Conservation (phyloP, 2,113 vertebrate genomes). For the Enhydra lutris region DNA sequence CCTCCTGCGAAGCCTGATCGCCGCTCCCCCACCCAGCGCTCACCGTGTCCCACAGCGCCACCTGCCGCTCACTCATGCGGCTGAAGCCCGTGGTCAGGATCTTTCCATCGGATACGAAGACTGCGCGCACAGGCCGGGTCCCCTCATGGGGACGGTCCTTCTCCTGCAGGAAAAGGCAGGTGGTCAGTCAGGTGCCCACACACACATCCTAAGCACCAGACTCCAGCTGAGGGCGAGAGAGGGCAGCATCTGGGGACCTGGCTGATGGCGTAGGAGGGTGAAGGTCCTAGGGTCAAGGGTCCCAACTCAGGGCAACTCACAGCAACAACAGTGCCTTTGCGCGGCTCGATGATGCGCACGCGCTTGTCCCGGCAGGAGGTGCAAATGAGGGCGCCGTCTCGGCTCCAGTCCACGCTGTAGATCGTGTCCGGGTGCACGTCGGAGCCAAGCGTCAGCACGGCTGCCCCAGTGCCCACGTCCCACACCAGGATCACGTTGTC, state of each 20-base stretch:
- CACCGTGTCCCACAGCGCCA: slow-evolving; percentile 94
- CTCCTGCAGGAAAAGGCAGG: slow-evolving; percentile 81
- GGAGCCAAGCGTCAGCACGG: slow-evolving; percentile 83
- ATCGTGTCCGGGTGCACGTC: slow-evolving; percentile 88
- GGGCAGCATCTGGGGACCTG: neutral
- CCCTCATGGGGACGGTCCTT: slow-evolving; percentile 91
- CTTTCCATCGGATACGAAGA: slow-evolving; percentile 87
- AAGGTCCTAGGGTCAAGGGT: neutral
- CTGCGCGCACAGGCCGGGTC: slow-evolving; percentile 85
- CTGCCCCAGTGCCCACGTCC: slow-evolving; percentile 87
- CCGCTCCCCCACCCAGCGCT: neutral
- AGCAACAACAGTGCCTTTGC: slow-evolving; percentile 84
- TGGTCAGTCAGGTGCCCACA: no score
- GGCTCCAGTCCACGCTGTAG: slow-evolving; percentile 92
- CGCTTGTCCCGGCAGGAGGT: slow-evolving; percentile 92
- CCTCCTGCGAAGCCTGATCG: neutral
- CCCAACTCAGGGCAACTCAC: slow-evolving; percentile 75
- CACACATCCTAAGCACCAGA: neutral
- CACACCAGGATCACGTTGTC: slow-evolving; percentile 91
- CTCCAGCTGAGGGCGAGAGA: neutral
- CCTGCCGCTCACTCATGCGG: slow-evolving; percentile 93
- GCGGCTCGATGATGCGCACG: slow-evolving; percentile 87
- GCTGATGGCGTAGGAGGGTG: neutral
- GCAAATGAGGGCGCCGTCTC: slow-evolving; percentile 86
- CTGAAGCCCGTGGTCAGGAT: slow-evolving; percentile 93